Evolutionary conservation across 2,797 vertebrate genomes (phyloP).

Genomic region (Corythornis leucogaster): DNA sequence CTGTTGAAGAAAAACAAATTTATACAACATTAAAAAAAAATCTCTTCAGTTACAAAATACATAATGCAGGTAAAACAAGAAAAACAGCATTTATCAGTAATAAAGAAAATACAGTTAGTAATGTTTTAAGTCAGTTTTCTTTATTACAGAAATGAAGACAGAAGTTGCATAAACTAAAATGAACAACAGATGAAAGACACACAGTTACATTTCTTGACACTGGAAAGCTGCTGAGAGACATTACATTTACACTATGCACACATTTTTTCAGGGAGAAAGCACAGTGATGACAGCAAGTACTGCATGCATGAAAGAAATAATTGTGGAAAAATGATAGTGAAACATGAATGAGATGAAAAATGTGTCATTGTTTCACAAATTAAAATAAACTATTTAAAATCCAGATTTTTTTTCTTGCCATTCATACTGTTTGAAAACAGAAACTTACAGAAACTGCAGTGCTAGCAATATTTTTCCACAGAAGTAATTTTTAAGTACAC

Average conservation of each 20-base stretch:
- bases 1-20: background rate
- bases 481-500: too few relatives aligned
- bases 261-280: conserved; percentile 40
- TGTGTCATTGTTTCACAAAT: background rate
- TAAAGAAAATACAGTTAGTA: conserved; percentile 76
- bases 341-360: background rate
- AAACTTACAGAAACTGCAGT: too few relatives aligned
- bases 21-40: background rate
- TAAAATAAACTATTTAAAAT: background rate
- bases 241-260: conserved; percentile 56
- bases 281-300: conserved; percentile 14
- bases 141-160: conserved; percentile 80
- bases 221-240: conserved; percentile 46
- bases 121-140: conserved; percentile 75
- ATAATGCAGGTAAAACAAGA: background rate
- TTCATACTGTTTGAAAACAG: background rate
- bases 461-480: too few relatives aligned
- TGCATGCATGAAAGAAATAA: conserved; percentile 4
- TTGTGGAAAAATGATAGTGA: background rate
- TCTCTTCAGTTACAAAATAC: background rate
- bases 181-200: conserved; percentile 67
- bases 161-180: conserved; percentile 53
- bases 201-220: conserved; percentile 68
- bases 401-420: background rate
- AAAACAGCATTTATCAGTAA: conserved; percentile 39